These are phyloP conservation scores for Rhaphigaster nebulosa DNA, from an alignment of 2,888 invertebrate genomes.

Conservation along the genomic window DNA sequence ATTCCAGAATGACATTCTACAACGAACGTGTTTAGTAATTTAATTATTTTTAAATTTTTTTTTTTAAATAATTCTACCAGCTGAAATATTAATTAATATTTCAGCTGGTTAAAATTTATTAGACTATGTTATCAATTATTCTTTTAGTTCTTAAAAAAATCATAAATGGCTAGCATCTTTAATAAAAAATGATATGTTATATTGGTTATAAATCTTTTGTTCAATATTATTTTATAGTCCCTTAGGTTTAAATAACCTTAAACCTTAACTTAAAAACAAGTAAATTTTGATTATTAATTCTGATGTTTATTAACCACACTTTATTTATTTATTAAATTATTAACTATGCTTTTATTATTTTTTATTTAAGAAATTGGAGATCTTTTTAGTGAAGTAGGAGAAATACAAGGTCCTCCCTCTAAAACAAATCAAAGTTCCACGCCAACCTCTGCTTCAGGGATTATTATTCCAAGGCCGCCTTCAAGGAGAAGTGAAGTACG, in stretches of 20 bases:
- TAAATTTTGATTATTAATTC: background rate
- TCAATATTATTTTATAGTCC: background rate
- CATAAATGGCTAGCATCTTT: too few relatives aligned
- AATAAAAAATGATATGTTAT: too few relatives aligned
- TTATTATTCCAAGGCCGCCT: slow-evolving; percentile 90
- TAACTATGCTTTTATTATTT: slow-evolving; percentile 5
- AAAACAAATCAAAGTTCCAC: slow-evolving; percentile 82
- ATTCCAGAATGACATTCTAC: too few relatives aligned
- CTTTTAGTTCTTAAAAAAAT: background rate
- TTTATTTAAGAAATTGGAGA: slow-evolving; percentile 76
- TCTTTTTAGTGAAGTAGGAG: slow-evolving; percentile 87
- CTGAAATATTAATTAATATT: too few relatives aligned
- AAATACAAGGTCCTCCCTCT: slow-evolving; percentile 77
- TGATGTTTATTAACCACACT: background rate
- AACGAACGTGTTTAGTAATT: too few relatives aligned
- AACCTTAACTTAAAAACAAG: background rate
- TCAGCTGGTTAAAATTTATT: background rate
- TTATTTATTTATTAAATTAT: background rate
- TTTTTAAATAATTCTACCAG: too few relatives aligned
- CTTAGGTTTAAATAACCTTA: background rate
- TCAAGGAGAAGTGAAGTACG: slow-evolving; percentile 83
- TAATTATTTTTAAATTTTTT: too few relatives aligned
- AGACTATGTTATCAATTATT: background rate
- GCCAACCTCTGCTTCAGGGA: slow-evolving; percentile 76
- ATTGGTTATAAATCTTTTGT: too few relatives aligned